phyloP scores from a whole-genome alignment of 2,113 vertebrate genomes.

The Mola mola region DNA sequence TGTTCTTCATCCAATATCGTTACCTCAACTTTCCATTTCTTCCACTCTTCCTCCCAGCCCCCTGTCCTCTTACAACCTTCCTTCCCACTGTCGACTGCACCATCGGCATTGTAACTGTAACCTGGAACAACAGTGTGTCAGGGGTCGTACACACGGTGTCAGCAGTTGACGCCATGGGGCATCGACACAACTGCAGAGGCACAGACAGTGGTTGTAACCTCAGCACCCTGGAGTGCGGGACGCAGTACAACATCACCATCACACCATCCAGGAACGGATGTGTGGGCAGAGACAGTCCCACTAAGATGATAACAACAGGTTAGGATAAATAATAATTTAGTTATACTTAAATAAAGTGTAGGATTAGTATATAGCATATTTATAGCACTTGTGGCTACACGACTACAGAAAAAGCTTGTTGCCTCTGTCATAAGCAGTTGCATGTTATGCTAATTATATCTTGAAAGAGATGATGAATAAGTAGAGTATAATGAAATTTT shows the following conservation, averaged over 20 bases:
- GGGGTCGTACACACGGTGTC: conserved; percentile 65
- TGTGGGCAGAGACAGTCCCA: conserved; percentile 64
- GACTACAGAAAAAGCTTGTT: too few relatives aligned
- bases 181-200: conserved; percentile 60
- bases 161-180: conserved; percentile 14
- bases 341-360: too few relatives aligned
- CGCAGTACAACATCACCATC: conserved; percentile 73
- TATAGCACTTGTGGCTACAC: too few relatives aligned
- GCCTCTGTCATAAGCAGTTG: too few relatives aligned
- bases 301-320: conserved; percentile 69
- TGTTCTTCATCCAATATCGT: neutral
- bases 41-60: conserved; percentile 63
- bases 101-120: conserved; percentile 59
- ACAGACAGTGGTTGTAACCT: conserved; percentile 58
- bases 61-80: conserved; percentile 69
- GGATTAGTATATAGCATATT: too few relatives aligned
- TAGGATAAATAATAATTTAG: conserved; percentile 30
- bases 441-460: too few relatives aligned
- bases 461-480: too few relatives aligned
- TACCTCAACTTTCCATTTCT: neutral
- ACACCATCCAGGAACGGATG: conserved; percentile 65
- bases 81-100: conserved; percentile 62
- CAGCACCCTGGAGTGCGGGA: conserved; percentile 68
- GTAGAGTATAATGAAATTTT: too few relatives aligned
- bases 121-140: conserved; percentile 60